phyloP scores from a whole-genome alignment of 2,888 invertebrate genomes.

The Lycaena phlaeas region DNA sequence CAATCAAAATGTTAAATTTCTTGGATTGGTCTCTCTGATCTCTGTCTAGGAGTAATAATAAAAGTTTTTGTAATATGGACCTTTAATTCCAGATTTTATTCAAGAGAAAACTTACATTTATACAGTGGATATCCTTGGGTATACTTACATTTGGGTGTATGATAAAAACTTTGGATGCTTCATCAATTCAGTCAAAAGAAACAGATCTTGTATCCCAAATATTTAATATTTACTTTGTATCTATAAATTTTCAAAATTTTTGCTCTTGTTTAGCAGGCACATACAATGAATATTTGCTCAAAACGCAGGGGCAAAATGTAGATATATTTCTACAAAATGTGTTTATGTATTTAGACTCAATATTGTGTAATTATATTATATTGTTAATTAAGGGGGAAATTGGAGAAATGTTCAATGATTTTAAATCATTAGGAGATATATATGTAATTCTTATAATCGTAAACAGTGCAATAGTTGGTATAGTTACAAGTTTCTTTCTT shows the following conservation, averaged over 20 bases:
- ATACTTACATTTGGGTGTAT: constrained; percentile 92
- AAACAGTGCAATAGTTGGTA: constrained; percentile 93
- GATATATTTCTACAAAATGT: constrained; percentile 95
- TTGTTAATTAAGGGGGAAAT: constrained; percentile 79
- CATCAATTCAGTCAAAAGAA: constrained; percentile 45
- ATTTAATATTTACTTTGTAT: constrained; percentile 75
- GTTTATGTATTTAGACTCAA: constrained; percentile 96
- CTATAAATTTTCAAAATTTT: constrained; percentile 84
- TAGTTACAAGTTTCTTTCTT: constrained; percentile 94
- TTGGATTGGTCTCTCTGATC: no score
- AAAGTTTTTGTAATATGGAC: background rate
- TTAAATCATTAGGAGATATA: constrained; percentile 74
- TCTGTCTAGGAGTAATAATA: no score
- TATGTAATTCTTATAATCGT: constrained; percentile 86
- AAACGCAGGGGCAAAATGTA: constrained; percentile 86
- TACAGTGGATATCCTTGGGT: constrained; percentile 92
- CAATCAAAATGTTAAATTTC: no score
- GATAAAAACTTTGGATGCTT: constrained; percentile 83
- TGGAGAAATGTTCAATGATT: constrained; percentile 70
- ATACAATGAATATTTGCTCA: constrained; percentile 94
- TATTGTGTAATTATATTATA: constrained; percentile 88
- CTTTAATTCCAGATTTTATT: constrained; percentile 81
- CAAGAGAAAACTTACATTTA: constrained; percentile 81
- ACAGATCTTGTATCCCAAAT: constrained; percentile 46
- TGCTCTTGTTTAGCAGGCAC: constrained; percentile 96